These are phyloP conservation scores for Brassicogethes aeneus DNA, from an alignment of 2,888 invertebrate genomes.

Conservation along the genomic window DNA sequence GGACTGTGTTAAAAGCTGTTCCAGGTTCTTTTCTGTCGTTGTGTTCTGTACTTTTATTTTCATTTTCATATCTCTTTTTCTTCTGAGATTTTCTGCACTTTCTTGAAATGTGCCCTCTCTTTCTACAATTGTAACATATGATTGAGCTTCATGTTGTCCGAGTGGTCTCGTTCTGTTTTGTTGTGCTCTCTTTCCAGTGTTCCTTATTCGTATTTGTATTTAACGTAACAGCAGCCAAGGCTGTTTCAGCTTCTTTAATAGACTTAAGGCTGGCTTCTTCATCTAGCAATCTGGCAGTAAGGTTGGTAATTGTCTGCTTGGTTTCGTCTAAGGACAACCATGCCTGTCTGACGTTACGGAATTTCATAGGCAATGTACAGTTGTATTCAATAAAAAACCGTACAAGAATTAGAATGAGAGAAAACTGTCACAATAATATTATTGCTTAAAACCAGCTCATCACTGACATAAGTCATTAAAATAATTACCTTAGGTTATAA, in stretches of 20 bases:
- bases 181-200: too few species aligned
- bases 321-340: slow-evolving; percentile 17
- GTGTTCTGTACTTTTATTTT: slow-evolving; percentile 2
- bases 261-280: slow-evolving; percentile 15
- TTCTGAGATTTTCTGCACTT: slow-evolving; percentile 8
- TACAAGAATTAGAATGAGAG: too few species aligned
- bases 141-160: slow-evolving; percentile 3
- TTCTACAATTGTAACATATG: slow-evolving; percentile 15
- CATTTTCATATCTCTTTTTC: slow-evolving; percentile 4
- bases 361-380: slow-evolving; percentile 15
- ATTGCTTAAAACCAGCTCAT: too few species aligned
- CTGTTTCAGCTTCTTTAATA: slow-evolving; percentile 11
- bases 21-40: too few species aligned
- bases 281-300: slow-evolving; percentile 16
- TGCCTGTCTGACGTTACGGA: slow-evolving; percentile 17
- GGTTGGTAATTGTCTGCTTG: slow-evolving; percentile 17
- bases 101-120: slow-evolving; percentile 14
- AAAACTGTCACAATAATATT: too few species aligned
- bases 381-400: too few species aligned
- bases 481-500: too few species aligned
- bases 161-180: neutral
- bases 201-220: neutral
- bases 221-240: slow-evolving; percentile 7
- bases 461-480: too few species aligned
- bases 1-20: slow-evolving; percentile 7